These are phyloP conservation scores for Crypturellus undulatus DNA, from an alignment of 2,113 vertebrate species.

Conservation along the genomic window DNA sequence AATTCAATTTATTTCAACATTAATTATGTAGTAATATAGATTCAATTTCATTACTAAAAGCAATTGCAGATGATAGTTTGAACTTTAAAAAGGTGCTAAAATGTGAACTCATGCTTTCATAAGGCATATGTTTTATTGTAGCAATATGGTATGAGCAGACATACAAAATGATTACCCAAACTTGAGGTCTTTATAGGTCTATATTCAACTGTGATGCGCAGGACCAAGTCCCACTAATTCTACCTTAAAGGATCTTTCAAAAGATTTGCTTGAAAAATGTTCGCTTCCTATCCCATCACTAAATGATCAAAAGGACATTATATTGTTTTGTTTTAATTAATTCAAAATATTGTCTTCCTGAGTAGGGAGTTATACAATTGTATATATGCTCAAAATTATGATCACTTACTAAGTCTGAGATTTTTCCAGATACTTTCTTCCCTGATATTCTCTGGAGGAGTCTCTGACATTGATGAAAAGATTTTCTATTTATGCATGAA, in stretches of 20 bases:
- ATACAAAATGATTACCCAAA: neutral
- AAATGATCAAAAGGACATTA: neutral
- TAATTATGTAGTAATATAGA: neutral
- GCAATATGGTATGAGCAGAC: neutral
- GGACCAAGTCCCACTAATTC: neutral
- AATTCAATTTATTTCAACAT: neutral
- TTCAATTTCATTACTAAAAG: neutral
- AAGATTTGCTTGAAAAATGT: neutral
- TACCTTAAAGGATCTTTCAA: neutral
- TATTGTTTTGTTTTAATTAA: neutral
- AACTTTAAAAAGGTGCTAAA: neutral
- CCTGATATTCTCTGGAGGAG: neutral
- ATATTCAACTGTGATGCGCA: neutral
- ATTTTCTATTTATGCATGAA: neutral
- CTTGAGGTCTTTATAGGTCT: neutral
- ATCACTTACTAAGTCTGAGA: neutral
- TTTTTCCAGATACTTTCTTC: neutral
- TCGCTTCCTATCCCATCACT: neutral
- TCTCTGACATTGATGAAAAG: neutral
- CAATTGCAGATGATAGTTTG: neutral
- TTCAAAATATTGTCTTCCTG: neutral
- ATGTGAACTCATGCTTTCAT: neutral
- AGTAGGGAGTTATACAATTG: neutral
- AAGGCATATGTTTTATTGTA: neutral
- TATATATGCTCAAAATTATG: neutral